A percentile compares a stretch with the other conserved stretches of the same genome.
Conservation (phyloP, 1,140 invertebrate genomes). For the Sitodiplosis mosellana region DNA sequence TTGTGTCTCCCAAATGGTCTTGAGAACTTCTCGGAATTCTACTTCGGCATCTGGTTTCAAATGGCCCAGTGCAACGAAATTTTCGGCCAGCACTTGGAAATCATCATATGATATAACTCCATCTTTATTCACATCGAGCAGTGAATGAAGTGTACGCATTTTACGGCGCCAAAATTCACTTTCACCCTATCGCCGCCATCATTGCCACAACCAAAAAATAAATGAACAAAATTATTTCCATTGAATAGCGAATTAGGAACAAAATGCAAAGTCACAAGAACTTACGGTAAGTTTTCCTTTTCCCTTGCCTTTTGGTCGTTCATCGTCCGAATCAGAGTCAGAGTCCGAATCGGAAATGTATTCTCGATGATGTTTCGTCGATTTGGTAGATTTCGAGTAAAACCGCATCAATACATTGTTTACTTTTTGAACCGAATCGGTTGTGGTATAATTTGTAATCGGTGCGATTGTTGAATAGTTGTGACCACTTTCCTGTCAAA, state of each 20-base stretch:
- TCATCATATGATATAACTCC: slow-evolving; percentile 68
- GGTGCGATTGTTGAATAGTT: too few species aligned
- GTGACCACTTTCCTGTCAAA: too few species aligned
- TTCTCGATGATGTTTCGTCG: too few species aligned
- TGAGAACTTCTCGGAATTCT: slow-evolving; percentile 45
- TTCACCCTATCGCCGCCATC: slow-evolving; percentile 48
- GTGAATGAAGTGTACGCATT: slow-evolving; percentile 65
- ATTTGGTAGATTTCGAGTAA: too few species aligned
- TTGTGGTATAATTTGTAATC: too few species aligned
- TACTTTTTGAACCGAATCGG: too few species aligned
- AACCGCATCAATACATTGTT: too few species aligned
- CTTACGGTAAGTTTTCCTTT: slow-evolving; percentile 25
- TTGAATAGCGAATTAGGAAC: neutral
- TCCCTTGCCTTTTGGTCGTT: slow-evolving; percentile 28
- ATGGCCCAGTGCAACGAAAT: slow-evolving; percentile 54
- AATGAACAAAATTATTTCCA: neutral
- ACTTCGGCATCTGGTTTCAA: slow-evolving; percentile 36
- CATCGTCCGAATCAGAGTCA: slow-evolving; percentile 37
- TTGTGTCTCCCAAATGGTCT: slow-evolving; percentile 59
- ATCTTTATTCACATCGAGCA: slow-evolving; percentile 67
- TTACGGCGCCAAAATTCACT: slow-evolving; percentile 76
- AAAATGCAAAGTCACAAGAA: neutral
- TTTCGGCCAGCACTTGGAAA: slow-evolving; percentile 47
- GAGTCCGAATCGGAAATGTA: slow-evolving; percentile 27
- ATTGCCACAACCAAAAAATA: slow-evolving; percentile 1